Evolutionary conservation across 92 coral and sea anemone species (phyloP), one percentile per base, ranked within the genome.

Genomic region (Actinernus sp.): DNA sequence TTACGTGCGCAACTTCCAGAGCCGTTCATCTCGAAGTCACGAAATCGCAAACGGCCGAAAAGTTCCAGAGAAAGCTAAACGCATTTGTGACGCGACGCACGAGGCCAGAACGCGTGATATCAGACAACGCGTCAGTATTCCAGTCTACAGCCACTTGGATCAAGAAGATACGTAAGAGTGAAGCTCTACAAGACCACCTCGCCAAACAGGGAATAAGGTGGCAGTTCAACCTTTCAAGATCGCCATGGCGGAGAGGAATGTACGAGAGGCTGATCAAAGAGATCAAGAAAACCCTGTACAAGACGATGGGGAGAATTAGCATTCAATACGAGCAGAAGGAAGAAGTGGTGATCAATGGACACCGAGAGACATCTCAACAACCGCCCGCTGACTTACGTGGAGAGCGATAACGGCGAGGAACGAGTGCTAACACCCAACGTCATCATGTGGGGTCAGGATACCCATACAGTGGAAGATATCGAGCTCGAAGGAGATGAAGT

Each of bases 41-140:
- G 8, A 88, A 82, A 61, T 48, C 86, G 0, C 93, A 82, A n/a
- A 70, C 79, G 32, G 89, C 83, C 1, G 82, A 88, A 19, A 88
- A 81, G 57, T 79, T 86, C 0, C 59, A 67, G 26, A 20, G 25
- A 32, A 73, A 82, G 33, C 50, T 74, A 21, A 74, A 33, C 19
- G 67, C 78, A 0, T 59, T 83, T 62, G 48, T 74, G 22, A 54
- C 83, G 0, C 34, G 82, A 2, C 18, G 80, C 3, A 76, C 90
- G 8, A 76, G 76, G 40, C 84, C 84, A 18, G 37, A 49, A 17
- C 72, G 40, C 36, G 59, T 66, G 3, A 38, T 76, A 12, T 83
- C 83, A 25, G 89, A 82, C 73, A 82, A 67, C 32, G 78, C 78
- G 12, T 24, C 49, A 26, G 20, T 40, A 13, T 83, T 75, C 75